phyloP scores from a whole-genome alignment of 37 sponge, comb jelly and placozoan genomes.

The Hormiphora californensis region DNA sequence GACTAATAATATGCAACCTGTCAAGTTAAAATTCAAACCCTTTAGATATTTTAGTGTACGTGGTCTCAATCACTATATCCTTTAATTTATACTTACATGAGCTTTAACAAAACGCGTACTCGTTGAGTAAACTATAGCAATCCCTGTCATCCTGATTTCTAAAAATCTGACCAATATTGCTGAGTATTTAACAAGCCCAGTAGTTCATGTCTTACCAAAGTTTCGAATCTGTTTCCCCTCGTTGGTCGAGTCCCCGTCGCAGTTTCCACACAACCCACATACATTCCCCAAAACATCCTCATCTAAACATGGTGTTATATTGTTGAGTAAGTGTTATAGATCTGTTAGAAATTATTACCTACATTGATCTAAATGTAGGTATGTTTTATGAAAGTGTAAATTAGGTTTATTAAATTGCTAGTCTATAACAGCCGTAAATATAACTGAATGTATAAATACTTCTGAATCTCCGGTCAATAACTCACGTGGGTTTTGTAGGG shows the following conservation, averaged over 20 bases:
- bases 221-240: not conserved
- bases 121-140: too few species aligned
- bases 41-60: too few species aligned
- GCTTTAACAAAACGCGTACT: too few species aligned
- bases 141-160: too few species aligned
- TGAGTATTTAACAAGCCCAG: too few species aligned
- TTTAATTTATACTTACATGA: not conserved
- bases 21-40: too few species aligned
- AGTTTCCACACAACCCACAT: slow-evolving; percentile 12
- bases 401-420: not conserved
- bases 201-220: not conserved
- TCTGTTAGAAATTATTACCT: not conserved
- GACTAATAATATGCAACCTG: too few species aligned
- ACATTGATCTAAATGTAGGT: not conserved
- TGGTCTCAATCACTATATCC: too few species aligned
- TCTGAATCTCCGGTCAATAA: not conserved
- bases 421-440: not conserved
- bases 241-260: not conserved
- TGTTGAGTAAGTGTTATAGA: not conserved
- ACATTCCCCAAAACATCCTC: not conserved
- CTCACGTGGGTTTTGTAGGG: not conserved
- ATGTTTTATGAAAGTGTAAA: not conserved
- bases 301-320: not conserved
- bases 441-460: not conserved
- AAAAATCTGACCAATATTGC: too few species aligned